Base-by-base conservation (phyloP, 1,140 invertebrate species). In the Antheraea mylitta region DNA sequence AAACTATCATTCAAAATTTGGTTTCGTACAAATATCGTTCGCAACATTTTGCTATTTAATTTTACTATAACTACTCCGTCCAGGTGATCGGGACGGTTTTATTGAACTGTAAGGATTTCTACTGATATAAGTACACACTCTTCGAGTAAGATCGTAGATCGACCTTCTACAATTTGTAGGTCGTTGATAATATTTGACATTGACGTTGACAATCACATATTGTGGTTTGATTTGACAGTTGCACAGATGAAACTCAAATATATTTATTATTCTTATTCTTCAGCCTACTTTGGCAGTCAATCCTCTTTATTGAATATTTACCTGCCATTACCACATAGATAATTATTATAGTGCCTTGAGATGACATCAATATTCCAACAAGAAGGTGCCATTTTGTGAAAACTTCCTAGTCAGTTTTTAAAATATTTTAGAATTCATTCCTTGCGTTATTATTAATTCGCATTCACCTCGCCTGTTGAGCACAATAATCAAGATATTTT, bases 1-100 rank as follows among this genome's bases (percentile, higher is more conserved):
- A 95, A 77, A 77, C 93, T 93, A 77, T 93, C 90, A 76, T 93
- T 94, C 75, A 94, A 82, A 72, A 95, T 89, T 78, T 95, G 94
- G 81, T 94, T 95, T 92, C 95, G 94, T 86, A 94, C 85, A 75
- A 94, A 87, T 83, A 94, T 93, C 80, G 94, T 95, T 92, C 95
- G 94, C 90, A 94, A 92, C 94, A 96, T 96, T 86, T 92, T 85
- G 70, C 74, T 80, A 79, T 68, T 53, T 72, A 76, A 74, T 71
- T 81, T 71, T 68, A 71, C 77, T 83, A 79, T 77, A 79, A 78
- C 76, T 80, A 78, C 63, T 53, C 85, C 89, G 87, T 87, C 87
- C 86, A 82, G 84, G 68, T 86, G 79, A 79, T 79, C 71, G 74
- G 86, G 88, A 90, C 87, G 86, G 86, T 80, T 80, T 80, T 77